Evolutionary conservation across 2,797 vertebrate genomes (phyloP).

Genomic region (Toxotes lorentzi): DNA sequence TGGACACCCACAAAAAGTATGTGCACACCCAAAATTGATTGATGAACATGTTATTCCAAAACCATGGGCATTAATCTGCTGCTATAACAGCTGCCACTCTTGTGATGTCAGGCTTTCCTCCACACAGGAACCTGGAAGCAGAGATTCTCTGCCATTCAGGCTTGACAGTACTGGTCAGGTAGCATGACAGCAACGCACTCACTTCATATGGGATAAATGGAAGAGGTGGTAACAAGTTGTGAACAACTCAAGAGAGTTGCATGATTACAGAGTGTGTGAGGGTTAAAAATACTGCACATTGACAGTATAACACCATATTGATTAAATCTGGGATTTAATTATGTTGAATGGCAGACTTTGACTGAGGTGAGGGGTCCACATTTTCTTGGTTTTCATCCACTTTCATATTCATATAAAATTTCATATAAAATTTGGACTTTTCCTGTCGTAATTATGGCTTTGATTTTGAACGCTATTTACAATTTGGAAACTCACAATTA

Average conservation of each 20-base stretch:
- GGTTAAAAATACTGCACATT: background rate
- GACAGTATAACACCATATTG: background rate
- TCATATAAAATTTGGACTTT: background rate
- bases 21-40: background rate
- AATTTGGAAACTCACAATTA: background rate
- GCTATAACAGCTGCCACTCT: background rate
- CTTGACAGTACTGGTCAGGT: too few species aligned
- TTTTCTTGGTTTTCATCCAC: background rate
- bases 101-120: background rate
- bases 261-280: background rate
- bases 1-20: background rate
- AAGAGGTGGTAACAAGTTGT: background rate
- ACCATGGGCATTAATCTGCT: background rate
- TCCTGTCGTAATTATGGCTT: background rate
- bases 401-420: background rate
- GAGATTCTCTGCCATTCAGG: too few species aligned
- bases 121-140: too few species aligned
- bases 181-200: too few species aligned
- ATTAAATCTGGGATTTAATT: background rate
- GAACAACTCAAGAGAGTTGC: background rate
- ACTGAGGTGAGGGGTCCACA: background rate
- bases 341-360: background rate
- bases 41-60: background rate
- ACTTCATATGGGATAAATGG: too few species aligned
- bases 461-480: background rate